phyloP scores from a whole-genome alignment of 2,888 invertebrate species.

The Dione juno region DNA sequence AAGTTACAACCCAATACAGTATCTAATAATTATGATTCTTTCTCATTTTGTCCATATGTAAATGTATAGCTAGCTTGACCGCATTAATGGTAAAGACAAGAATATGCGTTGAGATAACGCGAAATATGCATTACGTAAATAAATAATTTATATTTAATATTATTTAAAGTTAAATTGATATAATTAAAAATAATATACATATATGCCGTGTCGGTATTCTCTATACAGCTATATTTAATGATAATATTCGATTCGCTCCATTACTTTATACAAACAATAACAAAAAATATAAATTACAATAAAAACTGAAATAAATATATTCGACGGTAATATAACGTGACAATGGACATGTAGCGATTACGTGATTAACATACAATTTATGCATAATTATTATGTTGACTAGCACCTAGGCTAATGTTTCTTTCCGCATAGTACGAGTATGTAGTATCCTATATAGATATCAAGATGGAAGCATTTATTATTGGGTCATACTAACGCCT shows the following conservation, averaged over 20 bases:
- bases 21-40: too few relatives aligned
- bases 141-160: too few relatives aligned
- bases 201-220: too few relatives aligned
- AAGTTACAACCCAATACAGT: too few relatives aligned
- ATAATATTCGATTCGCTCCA: not conserved
- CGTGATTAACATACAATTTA: constrained; percentile 14
- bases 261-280: not conserved
- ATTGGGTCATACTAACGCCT: not conserved
- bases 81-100: too few relatives aligned
- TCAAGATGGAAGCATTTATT: constrained; percentile 1
- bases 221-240: not conserved
- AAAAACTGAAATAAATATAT: constrained; percentile 1
- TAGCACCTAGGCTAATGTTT: not conserved
- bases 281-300: constrained; percentile 11
- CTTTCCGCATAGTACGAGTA: constrained; percentile 6
- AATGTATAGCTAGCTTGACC: too few relatives aligned
- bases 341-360: constrained; percentile 16
- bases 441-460: not conserved
- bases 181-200: too few relatives aligned
- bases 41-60: too few relatives aligned
- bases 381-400: constrained; percentile 5
- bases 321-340: not conserved
- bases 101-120: too few relatives aligned
- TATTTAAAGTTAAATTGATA: too few relatives aligned
- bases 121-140: too few relatives aligned